Evolutionary conservation across 2,797 vertebrate genomes (phyloP), one percentile per base, ranked within the genome.

Genomic region (Kryptolebias ocellatus): DNA sequence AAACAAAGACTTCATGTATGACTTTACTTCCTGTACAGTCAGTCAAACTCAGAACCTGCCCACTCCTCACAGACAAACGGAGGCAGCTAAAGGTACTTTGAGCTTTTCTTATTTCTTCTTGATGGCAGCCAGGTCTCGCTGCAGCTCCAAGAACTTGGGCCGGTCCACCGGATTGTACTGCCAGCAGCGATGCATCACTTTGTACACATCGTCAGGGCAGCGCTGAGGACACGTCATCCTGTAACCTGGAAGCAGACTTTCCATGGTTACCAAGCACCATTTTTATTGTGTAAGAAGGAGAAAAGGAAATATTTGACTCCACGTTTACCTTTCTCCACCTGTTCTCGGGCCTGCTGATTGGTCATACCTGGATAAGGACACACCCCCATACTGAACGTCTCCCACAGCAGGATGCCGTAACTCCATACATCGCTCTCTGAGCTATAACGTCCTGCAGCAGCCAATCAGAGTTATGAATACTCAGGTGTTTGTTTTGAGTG

Each of bases 351-450:
- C 91, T 99, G 97, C 74, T 99, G 98, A 82, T 99, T 99, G 70
- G 96, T 99, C 97, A 98, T 98, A 68, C 97, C 96, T 0, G 97
- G 98, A 78, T 99, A 98, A 0, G 98, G 98, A 90, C 97, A 98
- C 55, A 99, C 94, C 31, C 97, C 98, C 59, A 98, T 86, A 81
- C 97, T 99, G 90, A 98, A 98, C 2, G 96, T 99, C 86, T 99
- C 98, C 97, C 98, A 99, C 31, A 99, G 89, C 47, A 99, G 94
- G 69, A 99, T 96, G 29, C 98, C 98, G 31, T 97, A 99, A 72
- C 98, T 99, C 98, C 97, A 99, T 27, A 96, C 94, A 1, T 99
- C 98, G 62, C 98, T 99, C 84, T 98, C 98, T 16, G 96, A 98
- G 72, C 96, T 98, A 86, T 99, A 99, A 91, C 98, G 95, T 52